Evolutionary conservation across 1,140 invertebrate genomes (phyloP).

Genomic region (Bombus consobrinus): DNA sequence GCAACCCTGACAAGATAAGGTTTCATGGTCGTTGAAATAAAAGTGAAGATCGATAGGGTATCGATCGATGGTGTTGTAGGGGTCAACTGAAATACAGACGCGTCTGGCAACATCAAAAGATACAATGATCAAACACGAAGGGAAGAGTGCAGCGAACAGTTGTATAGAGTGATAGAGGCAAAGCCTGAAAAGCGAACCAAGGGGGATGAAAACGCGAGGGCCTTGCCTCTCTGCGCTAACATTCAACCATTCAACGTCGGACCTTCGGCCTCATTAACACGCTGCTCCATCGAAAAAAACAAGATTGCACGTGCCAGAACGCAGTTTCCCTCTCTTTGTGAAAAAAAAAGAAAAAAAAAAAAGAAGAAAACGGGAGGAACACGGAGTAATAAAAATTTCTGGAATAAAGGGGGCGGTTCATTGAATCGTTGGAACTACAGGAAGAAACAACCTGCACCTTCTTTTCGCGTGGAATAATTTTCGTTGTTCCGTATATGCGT

Average conservation of each 20-base stretch:
- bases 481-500: background rate
- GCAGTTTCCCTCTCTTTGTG: background rate
- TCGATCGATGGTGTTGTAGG: background rate
- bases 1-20: background rate
- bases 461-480: background rate
- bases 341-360: background rate
- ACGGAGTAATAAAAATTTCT: slow-evolving; percentile 18
- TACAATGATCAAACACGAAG: slow-evolving; percentile 4
- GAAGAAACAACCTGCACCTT: background rate
- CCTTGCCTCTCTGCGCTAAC: background rate
- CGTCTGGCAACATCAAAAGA: slow-evolving; percentile 21
- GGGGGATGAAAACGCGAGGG: slow-evolving; percentile 11
- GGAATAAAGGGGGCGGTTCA: background rate
- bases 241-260: slow-evolving; percentile 18
- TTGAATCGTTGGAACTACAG: background rate
- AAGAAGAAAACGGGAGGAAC: background rate
- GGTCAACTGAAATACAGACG: background rate
- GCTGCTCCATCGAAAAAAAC: slow-evolving; percentile 6
- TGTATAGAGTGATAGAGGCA: background rate
- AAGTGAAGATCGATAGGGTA: background rate
- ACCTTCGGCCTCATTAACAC: slow-evolving; percentile 30
- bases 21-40: background rate
- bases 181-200: slow-evolving; percentile 7
- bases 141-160: background rate
- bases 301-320: slow-evolving; percentile 3